Base-by-base conservation (phyloP, 2,888 invertebrate genomes). In the Baronia brevicornis region DNA sequence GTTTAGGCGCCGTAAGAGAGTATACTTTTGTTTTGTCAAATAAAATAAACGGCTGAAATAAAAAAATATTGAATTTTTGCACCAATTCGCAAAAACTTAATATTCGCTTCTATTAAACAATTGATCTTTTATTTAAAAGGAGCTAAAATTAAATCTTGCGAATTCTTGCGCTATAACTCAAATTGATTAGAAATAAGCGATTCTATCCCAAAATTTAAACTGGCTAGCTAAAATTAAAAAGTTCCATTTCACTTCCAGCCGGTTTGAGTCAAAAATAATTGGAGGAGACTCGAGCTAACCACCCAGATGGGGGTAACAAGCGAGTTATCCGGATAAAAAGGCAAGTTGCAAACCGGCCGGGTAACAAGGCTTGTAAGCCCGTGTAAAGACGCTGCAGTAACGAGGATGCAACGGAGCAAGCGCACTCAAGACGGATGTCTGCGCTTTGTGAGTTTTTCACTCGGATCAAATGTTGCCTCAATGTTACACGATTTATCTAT, bases 231-330 rank as follows among this genome's bases (percentile, higher is more conserved):
- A 54, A 60, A 56, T 55, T 54, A 54, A 63, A 64, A 62, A 64
- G 68, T 68, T 64, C 54, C 60, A 63, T 56, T 57, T 59, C 55
- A 43, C 51, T 71, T 71, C 65, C 63, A 60, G 43, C 61, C 58
- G 60, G 73, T 70, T 79, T 62, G 67, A 66, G 61, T 62, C 64
- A 62, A 62, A 67, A 58, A 70, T 82, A 82, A 82, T 82, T 82
- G 82, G 70, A 80, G 74, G 65, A 79, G 75, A 65, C 74, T 78
- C 68, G 51, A 78, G 63, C 59, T 71, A 80, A 80, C 82, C 78
- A 54, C 41, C 62, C 68, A 77, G 69, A 68, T 56, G 60, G 48
- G 61, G 62, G 71, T 75, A 75, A 77, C 74, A 73, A 67, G 75
- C 74, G 65, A 54, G 56, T 57, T 48, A 63, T 61, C 57, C 61